Evolutionary conservation across 2,797 vertebrate species (phyloP), one percentile per base, ranked within the genome.

Genomic region (Danio choprae): DNA sequence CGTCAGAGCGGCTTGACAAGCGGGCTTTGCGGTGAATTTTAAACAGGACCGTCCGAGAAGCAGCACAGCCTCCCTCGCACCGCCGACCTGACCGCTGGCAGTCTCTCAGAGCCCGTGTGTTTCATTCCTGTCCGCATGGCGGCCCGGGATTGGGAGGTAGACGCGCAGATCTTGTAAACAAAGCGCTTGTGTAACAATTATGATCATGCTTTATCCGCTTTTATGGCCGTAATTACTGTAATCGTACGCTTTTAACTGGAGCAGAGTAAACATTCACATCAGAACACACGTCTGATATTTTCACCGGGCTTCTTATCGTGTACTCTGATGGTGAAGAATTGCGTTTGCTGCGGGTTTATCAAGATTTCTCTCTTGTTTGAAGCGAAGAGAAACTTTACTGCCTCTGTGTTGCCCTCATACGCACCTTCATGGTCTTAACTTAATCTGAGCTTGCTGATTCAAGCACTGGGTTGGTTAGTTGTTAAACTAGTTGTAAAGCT

Each of bases 1-100:
- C 53, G 64, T 62, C 38, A 6, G 73, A 56, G 22, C 6, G 6
- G 22, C 85, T 81, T 87, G 83, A 84, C 84, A 72, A 69, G 41
- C 41, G 48, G 10, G 76, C 63, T 55, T 46, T 74, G 55, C 73
- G 77, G 36, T 76, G 65, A 74, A 73, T 79, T 80, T 64, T 63
- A 81, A 78, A 65, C 53, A 62, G 56, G 80, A 72, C 74, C 20
- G 29, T 55, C 62, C 60, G 15, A 80, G 73, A 71, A 75, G 77
- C 18, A 72, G 58, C 11, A 51, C 48, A 55, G 48, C 56, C 38
- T 67, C 75, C 20, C 53, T 48, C 51, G 53, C 53, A 48, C 64
- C 53, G 36, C 55, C 53, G 53, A 46, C 50, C 41, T 22, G 46
- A 73, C 58, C 53, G 38, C 44, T 64, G 48, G 68, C 67, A 62